These are phyloP conservation scores for Watersipora subatra DNA, from an alignment of 1,140 invertebrate genomes.

Conservation along the genomic window DNA sequence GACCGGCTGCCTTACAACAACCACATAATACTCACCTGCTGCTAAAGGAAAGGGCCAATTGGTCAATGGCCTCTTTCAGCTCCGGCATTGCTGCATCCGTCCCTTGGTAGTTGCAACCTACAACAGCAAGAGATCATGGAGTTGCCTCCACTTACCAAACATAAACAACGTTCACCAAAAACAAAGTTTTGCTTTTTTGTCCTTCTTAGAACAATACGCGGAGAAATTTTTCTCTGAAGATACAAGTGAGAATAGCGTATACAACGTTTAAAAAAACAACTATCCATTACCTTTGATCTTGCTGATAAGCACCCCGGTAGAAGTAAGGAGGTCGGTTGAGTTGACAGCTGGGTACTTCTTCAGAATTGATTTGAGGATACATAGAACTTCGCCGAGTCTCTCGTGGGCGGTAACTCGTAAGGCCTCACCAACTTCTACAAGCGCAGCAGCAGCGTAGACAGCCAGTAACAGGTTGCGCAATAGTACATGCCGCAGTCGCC, in stretches of 20 bases:
- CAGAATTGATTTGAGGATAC: slow-evolving; percentile 42
- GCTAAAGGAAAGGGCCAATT: slow-evolving; percentile 45
- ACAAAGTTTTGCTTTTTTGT: too few relatives aligned
- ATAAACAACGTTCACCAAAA: too few relatives aligned
- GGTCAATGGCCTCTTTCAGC: slow-evolving; percentile 45
- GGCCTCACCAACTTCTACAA: slow-evolving; percentile 39
- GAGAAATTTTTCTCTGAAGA: too few relatives aligned
- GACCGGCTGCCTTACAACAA: too few relatives aligned
- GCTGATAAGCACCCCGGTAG: slow-evolving; percentile 43
- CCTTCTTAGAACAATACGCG: too few relatives aligned
- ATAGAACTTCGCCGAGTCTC: slow-evolving; percentile 43
- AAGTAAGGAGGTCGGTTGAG: slow-evolving; percentile 43
- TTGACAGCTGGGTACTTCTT: slow-evolving; percentile 44
- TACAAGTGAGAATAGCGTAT: too few relatives aligned
- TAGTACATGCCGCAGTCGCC: too few relatives aligned
- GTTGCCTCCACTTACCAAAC: too few relatives aligned
- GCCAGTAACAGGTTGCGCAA: too few relatives aligned
- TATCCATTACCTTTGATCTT: slow-evolving; percentile 48
- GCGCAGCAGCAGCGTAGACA: not conserved
- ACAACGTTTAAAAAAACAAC: too few relatives aligned
- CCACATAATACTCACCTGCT: slow-evolving; percentile 37
- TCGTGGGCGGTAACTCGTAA: slow-evolving; percentile 42
- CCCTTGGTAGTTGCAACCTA: slow-evolving; percentile 41
- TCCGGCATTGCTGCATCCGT: slow-evolving; percentile 29
- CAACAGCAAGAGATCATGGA: too few relatives aligned